Evolutionary conservation across 2,888 invertebrate species (phyloP), one percentile per base, ranked within the genome.

Genomic region (Agrypnus murinus): DNA sequence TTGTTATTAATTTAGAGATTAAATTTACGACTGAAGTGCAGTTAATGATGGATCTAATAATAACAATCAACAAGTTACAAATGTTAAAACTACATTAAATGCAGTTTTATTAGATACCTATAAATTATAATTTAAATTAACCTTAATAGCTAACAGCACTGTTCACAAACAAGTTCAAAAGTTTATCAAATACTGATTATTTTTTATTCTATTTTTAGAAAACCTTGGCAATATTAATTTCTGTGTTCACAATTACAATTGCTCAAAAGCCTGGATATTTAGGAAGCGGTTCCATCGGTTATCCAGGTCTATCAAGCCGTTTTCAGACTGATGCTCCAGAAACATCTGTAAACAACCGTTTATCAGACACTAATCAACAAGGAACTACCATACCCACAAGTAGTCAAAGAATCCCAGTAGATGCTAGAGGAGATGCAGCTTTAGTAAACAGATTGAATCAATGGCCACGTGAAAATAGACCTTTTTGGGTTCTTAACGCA

Each of bases 401-500:
- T n/a, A n/a, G n/a, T 25, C 1, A 12, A 43, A 72, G 57, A 57
- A 46, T 92, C 31, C 93, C 93, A 0, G 81, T 91, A 1, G 92
- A 93, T 84, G 92, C 92, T 0, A 86, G 87, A 36, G 92, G 92
- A 0, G 92, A 93, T 78, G 82, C 82, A 48, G 87, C 89, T 1
- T 83, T 91, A 2, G 86, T 93, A 0, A 87, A 92, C 45, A 85
- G 90, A n/a, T 85, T 93, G 31, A 90, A 89, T 79, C 87, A 88
- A 38, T 87, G 91, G 82, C 93, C 93, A 0, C 81, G 87, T 60
- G 92, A 93, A 73, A 86, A 91, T 48, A 89, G 90, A 73, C 93
- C 93, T 0, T 93, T 92, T 84, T 93, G 93, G 93, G 88, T 89
- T 70, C 81, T 93, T 60, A 93, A 93, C 81, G 90, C 91, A 83